phyloP scores from a whole-genome alignment of 2,113 vertebrate genomes.

The Atractosteus spatula region DNA sequence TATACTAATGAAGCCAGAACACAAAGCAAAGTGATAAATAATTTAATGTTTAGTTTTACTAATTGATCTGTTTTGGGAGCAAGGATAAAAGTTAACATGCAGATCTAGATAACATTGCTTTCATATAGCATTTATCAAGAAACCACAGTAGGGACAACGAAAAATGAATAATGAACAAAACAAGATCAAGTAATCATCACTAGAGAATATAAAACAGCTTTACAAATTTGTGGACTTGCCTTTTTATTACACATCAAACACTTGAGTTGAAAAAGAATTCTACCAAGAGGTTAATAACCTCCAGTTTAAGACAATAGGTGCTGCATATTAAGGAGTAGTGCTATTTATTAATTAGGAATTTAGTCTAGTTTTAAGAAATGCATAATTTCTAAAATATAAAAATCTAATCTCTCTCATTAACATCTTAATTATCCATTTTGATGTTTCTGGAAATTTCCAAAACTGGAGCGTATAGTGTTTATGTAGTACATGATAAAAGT shows the following conservation, averaged over 20 bases:
- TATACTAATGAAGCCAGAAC: conserved; percentile 63
- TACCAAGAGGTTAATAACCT: background rate
- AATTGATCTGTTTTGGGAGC: conserved; percentile 75
- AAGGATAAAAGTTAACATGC: conserved; percentile 67
- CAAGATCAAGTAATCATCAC: conserved; percentile 73
- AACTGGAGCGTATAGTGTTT: background rate
- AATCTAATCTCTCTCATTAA: no score
- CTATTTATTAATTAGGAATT: background rate
- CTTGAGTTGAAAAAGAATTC: conserved; percentile 38
- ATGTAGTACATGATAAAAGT: background rate
- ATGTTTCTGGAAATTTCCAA: background rate
- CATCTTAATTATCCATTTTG: background rate
- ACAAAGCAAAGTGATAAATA: conserved; percentile 74
- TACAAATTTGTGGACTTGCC: conserved; percentile 60
- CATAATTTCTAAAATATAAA: no score
- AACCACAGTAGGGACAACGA: conserved; percentile 60
- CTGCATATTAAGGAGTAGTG: background rate
- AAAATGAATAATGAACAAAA: conserved; percentile 77
- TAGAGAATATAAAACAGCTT: conserved; percentile 53
- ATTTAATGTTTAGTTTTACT: conserved; percentile 76
- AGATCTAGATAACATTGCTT: conserved; percentile 62
- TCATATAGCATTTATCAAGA: conserved; percentile 74
- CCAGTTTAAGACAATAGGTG: background rate
- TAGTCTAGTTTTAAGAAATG: background rate
- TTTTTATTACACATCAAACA: conserved; percentile 51